Evolutionary conservation across 2,797 vertebrate species (phyloP).

Genomic region (Toxotes lorentzi): DNA sequence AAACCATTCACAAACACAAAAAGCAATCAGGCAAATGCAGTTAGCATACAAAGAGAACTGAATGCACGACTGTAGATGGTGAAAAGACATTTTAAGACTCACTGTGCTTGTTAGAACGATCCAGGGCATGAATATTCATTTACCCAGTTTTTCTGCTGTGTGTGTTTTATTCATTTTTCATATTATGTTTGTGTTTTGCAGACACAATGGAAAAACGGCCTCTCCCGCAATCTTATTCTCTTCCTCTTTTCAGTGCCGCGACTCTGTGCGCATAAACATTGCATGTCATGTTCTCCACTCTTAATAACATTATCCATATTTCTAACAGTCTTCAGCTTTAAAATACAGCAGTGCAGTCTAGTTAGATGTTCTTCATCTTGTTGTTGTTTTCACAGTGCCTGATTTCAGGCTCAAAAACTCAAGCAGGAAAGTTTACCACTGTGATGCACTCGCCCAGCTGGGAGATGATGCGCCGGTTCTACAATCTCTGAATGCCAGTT

Average conservation of each 20-base stretch:
- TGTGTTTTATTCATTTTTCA: slow-evolving; percentile 72
- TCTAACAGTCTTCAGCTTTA: neutral
- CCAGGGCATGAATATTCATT: slow-evolving; percentile 80
- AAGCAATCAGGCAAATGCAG: slow-evolving; percentile 82
- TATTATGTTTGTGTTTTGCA: slow-evolving; percentile 58
- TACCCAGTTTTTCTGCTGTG: slow-evolving; percentile 64
- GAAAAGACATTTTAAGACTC: slow-evolving; percentile 74
- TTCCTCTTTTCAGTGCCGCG: neutral
- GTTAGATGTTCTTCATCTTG: neutral
- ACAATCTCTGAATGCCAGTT: slow-evolving; percentile 49
- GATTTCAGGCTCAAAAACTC: slow-evolving; percentile 17
- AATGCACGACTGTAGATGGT: slow-evolving; percentile 65
- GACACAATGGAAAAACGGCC: slow-evolving; percentile 45
- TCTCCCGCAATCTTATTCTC: slow-evolving; percentile 4
- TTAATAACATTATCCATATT: neutral
- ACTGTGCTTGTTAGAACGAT: slow-evolving; percentile 69
- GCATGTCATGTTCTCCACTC: neutral
- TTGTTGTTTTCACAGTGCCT: slow-evolving; percentile 29
- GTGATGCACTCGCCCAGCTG: slow-evolving; percentile 33
- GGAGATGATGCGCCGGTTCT: slow-evolving; percentile 31
- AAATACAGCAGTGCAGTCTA: neutral
- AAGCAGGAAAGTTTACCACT: slow-evolving; percentile 14
- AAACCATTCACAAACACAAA: slow-evolving; percentile 82
- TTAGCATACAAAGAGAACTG: slow-evolving; percentile 74
- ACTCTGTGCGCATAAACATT: neutral